These are phyloP conservation scores for Venustoraphidia nigricollis DNA, from an alignment of 2,888 invertebrate species.

Conservation along the genomic window DNA sequence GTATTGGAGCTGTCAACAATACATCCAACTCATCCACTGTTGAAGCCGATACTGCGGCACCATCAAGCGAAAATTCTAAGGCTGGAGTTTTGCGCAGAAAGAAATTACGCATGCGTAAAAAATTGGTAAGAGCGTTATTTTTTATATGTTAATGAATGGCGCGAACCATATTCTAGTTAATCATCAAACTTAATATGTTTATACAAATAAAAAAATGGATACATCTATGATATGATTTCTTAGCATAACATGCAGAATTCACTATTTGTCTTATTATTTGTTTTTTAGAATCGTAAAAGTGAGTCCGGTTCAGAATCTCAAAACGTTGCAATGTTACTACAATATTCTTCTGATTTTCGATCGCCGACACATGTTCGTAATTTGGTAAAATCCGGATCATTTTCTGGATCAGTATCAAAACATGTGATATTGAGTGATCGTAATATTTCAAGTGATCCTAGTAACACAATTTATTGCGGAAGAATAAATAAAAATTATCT, in stretches of 20 bases:
- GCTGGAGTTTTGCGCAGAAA: slow-evolving; percentile 26
- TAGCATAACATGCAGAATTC: too few species aligned
- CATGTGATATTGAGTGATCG: slow-evolving; percentile 36
- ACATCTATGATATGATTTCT: too few species aligned
- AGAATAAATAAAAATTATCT: slow-evolving; percentile 35
- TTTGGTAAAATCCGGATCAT: slow-evolving; percentile 58
- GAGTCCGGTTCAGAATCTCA: slow-evolving; percentile 38
- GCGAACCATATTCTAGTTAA: too few species aligned
- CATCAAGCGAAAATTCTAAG: slow-evolving; percentile 31
- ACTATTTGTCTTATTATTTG: slow-evolving; percentile 1
- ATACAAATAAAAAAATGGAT: slow-evolving; percentile 9
- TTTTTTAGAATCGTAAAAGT: slow-evolving; percentile 29
- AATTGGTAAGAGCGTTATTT: not conserved
- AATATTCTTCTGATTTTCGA: not conserved
- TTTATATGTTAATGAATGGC: too few species aligned
- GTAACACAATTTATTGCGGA: slow-evolving; percentile 35
- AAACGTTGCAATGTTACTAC: slow-evolving; percentile 3
- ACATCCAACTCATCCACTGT: slow-evolving; percentile 38
- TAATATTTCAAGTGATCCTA: slow-evolving; percentile 47
- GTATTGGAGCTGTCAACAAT: slow-evolving; percentile 22
- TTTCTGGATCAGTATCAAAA: slow-evolving; percentile 44
- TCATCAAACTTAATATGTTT: not conserved
- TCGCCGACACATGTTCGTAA: slow-evolving; percentile 21
- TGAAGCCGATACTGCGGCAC: slow-evolving; percentile 30
- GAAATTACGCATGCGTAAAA: slow-evolving; percentile 5